Percentiles rank a stretch among this genome's conserved stretches.
Evolutionary conservation across 2,113 vertebrate species (phyloP).

Genomic region (Notothenia coriiceps): DNA sequence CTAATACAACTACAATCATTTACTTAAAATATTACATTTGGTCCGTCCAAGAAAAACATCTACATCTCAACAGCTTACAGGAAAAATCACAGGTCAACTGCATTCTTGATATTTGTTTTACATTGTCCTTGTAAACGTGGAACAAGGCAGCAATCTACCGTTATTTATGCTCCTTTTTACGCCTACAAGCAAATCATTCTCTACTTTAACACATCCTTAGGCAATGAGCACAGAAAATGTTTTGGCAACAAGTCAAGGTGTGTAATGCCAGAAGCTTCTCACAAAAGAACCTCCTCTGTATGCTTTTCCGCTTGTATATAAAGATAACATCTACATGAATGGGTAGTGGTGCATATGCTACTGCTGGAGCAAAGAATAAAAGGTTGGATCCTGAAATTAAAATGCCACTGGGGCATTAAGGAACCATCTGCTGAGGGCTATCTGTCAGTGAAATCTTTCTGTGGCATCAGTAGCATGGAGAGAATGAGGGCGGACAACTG

Average conservation of each 20-base stretch:
- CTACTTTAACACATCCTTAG: constrained; percentile 33
- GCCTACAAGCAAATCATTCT: constrained; percentile 23
- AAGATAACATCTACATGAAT: constrained; percentile 4
- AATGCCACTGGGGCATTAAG: constrained; percentile 52
- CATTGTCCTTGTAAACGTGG: constrained; percentile 2
- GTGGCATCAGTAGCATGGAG: constrained; percentile 71
- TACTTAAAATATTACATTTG: constrained; percentile 30
- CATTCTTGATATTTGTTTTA: constrained; percentile 12
- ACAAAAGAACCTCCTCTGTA: constrained; percentile 12
- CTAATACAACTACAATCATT: constrained; percentile 46
- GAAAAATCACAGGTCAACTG: constrained; percentile 24
- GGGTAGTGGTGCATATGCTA: constrained; percentile 17
- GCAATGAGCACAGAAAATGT: constrained; percentile 11
- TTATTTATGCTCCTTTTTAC: constrained; percentile 13
- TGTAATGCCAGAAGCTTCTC: constrained; percentile 16
- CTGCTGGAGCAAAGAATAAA: constrained; percentile 40
- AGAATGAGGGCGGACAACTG: constrained; percentile 76
- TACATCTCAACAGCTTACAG: constrained; percentile 43
- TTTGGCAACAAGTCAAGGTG: constrained; percentile 50
- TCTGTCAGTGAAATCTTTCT: constrained; percentile 76
- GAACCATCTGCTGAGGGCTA: constrained; percentile 77
- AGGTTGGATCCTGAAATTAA: constrained; percentile 41
- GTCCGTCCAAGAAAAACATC: constrained; percentile 44
- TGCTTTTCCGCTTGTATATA: not conserved
- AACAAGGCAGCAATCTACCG: constrained; percentile 45